Percentiles rank a stretch among this genome's conserved stretches.
phyloP scores from a whole-genome alignment of 2,888 invertebrate species.

The Brachyopa scutellaris region DNA sequence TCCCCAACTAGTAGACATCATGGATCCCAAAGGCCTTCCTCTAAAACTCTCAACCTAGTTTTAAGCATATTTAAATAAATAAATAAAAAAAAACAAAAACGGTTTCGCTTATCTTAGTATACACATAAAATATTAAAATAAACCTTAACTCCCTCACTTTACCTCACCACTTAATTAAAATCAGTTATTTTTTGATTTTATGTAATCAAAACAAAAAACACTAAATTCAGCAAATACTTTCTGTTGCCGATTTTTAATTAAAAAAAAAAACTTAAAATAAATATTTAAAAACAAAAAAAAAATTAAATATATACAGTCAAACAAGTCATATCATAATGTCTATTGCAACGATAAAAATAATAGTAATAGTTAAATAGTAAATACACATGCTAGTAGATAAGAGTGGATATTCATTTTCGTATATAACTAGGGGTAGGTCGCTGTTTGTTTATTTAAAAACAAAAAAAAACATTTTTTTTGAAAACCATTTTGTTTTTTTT shows the following conservation, averaged over 20 bases:
- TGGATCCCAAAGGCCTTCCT: slow-evolving; percentile 36
- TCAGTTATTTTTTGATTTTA: slow-evolving; percentile 1
- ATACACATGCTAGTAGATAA: slow-evolving; percentile 66
- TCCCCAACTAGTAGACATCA: slow-evolving; percentile 62
- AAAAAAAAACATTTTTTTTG: too few relatives aligned
- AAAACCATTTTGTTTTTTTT: slow-evolving; percentile 5
- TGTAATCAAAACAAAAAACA: slow-evolving; percentile 15
- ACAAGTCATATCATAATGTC: slow-evolving; percentile 75
- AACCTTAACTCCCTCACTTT: slow-evolving; percentile 18
- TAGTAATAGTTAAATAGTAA: slow-evolving; percentile 66
- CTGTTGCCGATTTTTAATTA: slow-evolving; percentile 67
- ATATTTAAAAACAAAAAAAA: slow-evolving; percentile 57
- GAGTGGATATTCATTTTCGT: slow-evolving; percentile 61
- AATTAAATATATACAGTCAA: slow-evolving; percentile 64
- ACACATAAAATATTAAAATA: slow-evolving; percentile 33
- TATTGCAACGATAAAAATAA: slow-evolving; percentile 75
- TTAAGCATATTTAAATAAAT: slow-evolving; percentile 71
- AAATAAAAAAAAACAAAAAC: too few relatives aligned
- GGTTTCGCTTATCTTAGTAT: slow-evolving; percentile 77
- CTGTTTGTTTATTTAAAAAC: slow-evolving; percentile 6
- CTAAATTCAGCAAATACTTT: slow-evolving; percentile 29
- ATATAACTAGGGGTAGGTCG: slow-evolving; percentile 23
- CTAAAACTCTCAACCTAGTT: slow-evolving; percentile 48
- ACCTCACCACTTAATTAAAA: slow-evolving; percentile 25
- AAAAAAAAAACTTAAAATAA: slow-evolving; percentile 66